Evolutionary conservation across 2,113 vertebrate genomes (phyloP).

Genomic region (Aegotheles bennettii): DNA sequence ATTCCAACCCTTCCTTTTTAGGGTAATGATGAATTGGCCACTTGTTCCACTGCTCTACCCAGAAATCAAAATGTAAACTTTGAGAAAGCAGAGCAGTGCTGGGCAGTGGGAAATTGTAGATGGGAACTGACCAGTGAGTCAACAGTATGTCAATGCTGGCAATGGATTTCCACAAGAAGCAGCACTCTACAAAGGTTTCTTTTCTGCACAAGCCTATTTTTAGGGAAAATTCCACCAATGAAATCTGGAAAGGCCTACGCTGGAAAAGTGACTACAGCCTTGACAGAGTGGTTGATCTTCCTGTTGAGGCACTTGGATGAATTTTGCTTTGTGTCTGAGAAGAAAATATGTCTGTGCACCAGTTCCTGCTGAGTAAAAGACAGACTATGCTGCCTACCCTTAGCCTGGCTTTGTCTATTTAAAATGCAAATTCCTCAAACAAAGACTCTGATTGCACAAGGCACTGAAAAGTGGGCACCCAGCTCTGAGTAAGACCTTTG

Average conservation of each 20-base stretch:
- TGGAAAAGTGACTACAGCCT: background rate
- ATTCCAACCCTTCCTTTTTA: conserved; percentile 38
- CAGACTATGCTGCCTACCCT: background rate
- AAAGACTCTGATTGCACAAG: background rate
- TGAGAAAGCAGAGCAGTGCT: background rate
- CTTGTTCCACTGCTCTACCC: conserved; percentile 41
- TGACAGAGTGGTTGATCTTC: background rate
- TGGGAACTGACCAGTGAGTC: background rate
- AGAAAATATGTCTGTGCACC: background rate
- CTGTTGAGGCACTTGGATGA: background rate
- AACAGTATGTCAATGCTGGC: background rate
- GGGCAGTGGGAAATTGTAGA: conserved; percentile 4
- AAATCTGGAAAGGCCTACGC: background rate
- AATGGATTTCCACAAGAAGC: background rate
- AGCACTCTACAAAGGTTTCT: background rate
- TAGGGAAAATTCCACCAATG: background rate
- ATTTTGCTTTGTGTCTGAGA: background rate
- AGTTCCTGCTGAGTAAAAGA: background rate
- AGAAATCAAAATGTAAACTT: conserved; percentile 42
- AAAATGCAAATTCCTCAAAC: background rate
- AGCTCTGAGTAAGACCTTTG: background rate
- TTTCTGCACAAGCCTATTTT: background rate
- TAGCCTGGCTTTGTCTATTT: background rate
- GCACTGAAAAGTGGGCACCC: background rate
- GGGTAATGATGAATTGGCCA: conserved; percentile 34